Evolutionary conservation across 2,797 vertebrate species (phyloP).

Genomic region (Champsocephalus esox): DNA sequence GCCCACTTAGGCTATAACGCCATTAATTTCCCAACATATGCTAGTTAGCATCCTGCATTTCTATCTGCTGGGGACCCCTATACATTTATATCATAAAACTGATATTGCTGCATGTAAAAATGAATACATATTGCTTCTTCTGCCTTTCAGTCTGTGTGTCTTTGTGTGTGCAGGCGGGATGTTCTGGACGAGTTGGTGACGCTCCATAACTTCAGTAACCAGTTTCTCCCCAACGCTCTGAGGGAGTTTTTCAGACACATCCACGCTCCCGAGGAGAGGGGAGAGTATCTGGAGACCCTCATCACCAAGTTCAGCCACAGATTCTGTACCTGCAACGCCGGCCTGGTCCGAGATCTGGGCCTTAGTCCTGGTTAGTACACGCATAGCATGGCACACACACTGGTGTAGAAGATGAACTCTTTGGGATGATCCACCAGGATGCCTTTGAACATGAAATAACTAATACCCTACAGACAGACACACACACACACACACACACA

Average conservation of each 20-base stretch:
- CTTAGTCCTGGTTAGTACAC: slow-evolving; percentile 94
- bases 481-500: slow-evolving; percentile 12
- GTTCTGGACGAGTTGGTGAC: slow-evolving; percentile 98
- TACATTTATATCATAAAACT: too few relatives aligned
- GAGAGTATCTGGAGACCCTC: slow-evolving; percentile 98
- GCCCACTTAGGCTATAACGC: too few relatives aligned
- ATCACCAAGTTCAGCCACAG: slow-evolving; percentile 99
- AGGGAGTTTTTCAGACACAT: slow-evolving; percentile 98
- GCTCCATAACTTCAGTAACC: slow-evolving; percentile 99
- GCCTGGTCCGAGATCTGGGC: slow-evolving; percentile 92
- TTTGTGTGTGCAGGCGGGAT: slow-evolving; percentile 87
- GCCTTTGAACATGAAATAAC: slow-evolving; percentile 97
- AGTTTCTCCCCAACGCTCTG: slow-evolving; percentile 98
- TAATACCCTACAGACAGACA: slow-evolving; percentile 85
- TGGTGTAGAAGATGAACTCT: slow-evolving; percentile 98
- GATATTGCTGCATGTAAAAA: neutral
- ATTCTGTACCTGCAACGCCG: slow-evolving; percentile 96
- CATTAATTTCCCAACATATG: too few relatives aligned
- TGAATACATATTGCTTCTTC: neutral
- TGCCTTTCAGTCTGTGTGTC: neutral
- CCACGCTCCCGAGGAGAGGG: slow-evolving; percentile 97
- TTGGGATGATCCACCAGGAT: slow-evolving; percentile 94
- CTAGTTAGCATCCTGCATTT: too few relatives aligned
- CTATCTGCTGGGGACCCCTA: too few relatives aligned
- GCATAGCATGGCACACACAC: slow-evolving; percentile 42